Conservation (phyloP, 2,113 vertebrate species). For the Corythornis madagascariensis region DNA sequence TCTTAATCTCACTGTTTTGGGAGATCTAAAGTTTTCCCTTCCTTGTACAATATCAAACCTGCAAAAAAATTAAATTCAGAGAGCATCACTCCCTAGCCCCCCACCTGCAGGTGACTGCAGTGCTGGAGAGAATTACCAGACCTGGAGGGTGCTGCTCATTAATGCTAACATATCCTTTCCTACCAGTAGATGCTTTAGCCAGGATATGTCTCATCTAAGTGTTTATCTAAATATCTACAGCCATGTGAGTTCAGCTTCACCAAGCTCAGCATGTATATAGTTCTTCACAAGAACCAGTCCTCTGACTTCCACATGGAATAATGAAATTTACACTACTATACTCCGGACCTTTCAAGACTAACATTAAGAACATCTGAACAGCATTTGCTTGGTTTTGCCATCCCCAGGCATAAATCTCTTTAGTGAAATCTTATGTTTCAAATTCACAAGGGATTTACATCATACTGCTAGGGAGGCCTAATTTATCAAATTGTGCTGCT, state of each 20-base stretch:
- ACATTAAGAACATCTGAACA: background rate
- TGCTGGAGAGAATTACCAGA: background rate
- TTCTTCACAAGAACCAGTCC: background rate
- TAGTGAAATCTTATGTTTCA: background rate
- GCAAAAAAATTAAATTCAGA: background rate
- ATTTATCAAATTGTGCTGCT: background rate
- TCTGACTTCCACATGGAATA: background rate
- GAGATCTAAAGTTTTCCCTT: background rate
- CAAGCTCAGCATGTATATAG: fast-evolving
- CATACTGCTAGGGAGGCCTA: background rate
- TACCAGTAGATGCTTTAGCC: background rate
- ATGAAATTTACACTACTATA: background rate
- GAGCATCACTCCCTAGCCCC: background rate
- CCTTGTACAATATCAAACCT: fast-evolving
- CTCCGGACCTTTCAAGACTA: background rate
- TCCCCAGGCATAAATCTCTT: background rate
- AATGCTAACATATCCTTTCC: background rate
- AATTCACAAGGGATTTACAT: background rate
- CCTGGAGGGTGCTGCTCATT: background rate
- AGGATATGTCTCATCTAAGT: background rate
- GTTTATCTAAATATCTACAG: background rate
- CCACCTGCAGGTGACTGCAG: background rate
- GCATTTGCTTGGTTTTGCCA: background rate
- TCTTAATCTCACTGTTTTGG: background rate
- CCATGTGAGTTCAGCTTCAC: background rate